Evolutionary conservation across 2,113 vertebrate genomes (phyloP).

Genomic region (Gopherus flavomarginatus): DNA sequence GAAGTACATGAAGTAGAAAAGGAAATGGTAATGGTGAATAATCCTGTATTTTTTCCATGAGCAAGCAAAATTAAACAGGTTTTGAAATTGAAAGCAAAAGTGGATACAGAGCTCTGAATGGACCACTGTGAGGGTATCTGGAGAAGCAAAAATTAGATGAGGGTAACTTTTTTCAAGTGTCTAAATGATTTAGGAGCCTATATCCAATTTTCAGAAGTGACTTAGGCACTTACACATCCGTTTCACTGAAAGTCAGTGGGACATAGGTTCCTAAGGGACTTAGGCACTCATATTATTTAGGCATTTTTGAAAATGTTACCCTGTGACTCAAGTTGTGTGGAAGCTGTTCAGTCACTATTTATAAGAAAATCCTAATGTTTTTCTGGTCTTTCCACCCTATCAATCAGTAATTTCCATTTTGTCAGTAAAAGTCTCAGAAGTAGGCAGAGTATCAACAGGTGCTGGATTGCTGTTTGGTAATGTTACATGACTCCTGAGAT

Average conservation of each 20-base stretch:
- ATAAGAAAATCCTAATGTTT: constrained; percentile 42
- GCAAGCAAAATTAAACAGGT: constrained; percentile 3
- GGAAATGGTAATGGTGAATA: constrained; percentile 1
- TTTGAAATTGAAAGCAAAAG: constrained; percentile 28
- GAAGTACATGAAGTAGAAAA: neutral
- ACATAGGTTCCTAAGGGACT: constrained; percentile 49
- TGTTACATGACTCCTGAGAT: neutral
- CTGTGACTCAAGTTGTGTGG: constrained; percentile 26
- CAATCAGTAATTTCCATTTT: constrained; percentile 31
- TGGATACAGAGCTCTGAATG: neutral
- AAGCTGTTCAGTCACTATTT: constrained; percentile 19
- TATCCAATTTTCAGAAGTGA: constrained; percentile 20
- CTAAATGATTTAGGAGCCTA: constrained; percentile 22
- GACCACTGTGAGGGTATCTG: neutral
- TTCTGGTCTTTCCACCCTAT: neutral
- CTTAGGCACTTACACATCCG: neutral
- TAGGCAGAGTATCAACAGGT: constrained; percentile 1
- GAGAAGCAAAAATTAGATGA: constrained; percentile 47
- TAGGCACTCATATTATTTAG: constrained; percentile 44
- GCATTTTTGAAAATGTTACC: constrained; percentile 38
- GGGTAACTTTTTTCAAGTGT: neutral
- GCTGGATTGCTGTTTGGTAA: constrained; percentile 1
- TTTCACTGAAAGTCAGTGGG: constrained; percentile 1
- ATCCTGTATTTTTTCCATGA: neutral
- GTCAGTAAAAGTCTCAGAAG: constrained; percentile 39